These are phyloP conservation scores for Pipistrellus kuhlii DNA, from an alignment of 2,797 vertebrate genomes.

Conservation along the genomic window DNA sequence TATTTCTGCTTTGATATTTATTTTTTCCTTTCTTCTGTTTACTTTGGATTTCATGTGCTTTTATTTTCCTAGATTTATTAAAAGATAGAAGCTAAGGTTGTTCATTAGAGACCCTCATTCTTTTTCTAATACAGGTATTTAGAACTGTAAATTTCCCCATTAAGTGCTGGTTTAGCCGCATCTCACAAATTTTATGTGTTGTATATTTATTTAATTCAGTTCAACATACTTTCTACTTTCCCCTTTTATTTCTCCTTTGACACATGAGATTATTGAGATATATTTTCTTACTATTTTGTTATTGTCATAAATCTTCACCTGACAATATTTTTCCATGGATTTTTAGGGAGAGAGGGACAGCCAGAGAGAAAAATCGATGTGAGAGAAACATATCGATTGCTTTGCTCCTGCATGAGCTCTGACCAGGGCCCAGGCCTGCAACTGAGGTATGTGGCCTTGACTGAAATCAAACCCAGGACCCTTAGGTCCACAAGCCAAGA, in stretches of 20 bases:
- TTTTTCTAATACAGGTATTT: background rate
- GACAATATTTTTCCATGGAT: too few relatives aligned
- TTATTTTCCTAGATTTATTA: background rate
- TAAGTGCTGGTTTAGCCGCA: background rate
- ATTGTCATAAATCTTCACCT: too few relatives aligned
- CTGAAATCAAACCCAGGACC: too few relatives aligned
- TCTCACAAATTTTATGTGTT: background rate
- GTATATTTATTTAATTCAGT: background rate
- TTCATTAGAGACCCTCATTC: background rate
- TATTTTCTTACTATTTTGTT: background rate
- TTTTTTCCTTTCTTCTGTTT: background rate
- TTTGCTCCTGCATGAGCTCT: too few relatives aligned
- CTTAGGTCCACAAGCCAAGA: too few relatives aligned
- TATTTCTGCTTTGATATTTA: constrained; percentile 22
- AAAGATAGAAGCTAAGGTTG: background rate
- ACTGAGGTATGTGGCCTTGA: too few relatives aligned
- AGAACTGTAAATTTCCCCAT: background rate
- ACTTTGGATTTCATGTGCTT: background rate
- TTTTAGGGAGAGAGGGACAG: too few relatives aligned
- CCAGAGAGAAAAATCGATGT: too few relatives aligned
- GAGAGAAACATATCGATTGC: too few relatives aligned
- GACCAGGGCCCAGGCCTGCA: too few relatives aligned
- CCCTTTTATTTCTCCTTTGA: constrained; percentile 7
- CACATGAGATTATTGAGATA: constrained; percentile 4
- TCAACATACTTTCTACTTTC: constrained; percentile 1